Evolutionary conservation across 2,888 invertebrate genomes (phyloP), one percentile per base, ranked within the genome.

Genomic region (Perizoma flavofasciatum): DNA sequence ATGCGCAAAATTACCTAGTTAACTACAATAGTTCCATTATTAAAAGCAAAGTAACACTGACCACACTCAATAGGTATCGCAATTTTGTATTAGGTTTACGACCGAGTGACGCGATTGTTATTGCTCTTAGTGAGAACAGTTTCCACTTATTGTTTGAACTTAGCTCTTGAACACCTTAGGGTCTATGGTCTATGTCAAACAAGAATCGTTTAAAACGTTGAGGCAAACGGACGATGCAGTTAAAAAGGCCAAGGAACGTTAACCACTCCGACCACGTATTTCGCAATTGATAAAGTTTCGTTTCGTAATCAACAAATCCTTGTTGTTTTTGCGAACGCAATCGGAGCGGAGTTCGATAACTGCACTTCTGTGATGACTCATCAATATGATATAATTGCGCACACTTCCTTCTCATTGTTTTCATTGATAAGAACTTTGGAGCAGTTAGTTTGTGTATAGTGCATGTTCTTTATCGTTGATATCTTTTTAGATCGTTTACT

Each of bases 21-120:
- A 22, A 11, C 22, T 52, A 32, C 8, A 51, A 44, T 48, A 54
- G 46, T 49, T 54, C 11, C 49, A 53, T 32, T 51, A 44, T 32
- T 51, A 40, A 33, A 62, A 65, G 46, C 40, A 53, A 68, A 65
- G 61, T 69, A 75, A 69, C 47, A 80, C 84, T 86, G 85, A 85
- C 85, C 86, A 79, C 58, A 69, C 79, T 75, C 82, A 84, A 81
- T 74, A 22, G 3, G 22, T 2, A 73, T 59, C 61, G 63, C 73
- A 69, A 70, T 74, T 71, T 72, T 70, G 73, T 66, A 53, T 55
- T 59, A 72, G 75, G 64, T 80, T 83, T 79, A 79, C 74, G 78
- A 77, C 48, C 67, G 49, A 62, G 64, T 81, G 74, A 79, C 75
- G 76, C 67, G 66, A 66, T 66, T 68, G 68, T 67, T 73, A 70